These are phyloP conservation scores for Chironomus tentans DNA, from an alignment of 2,888 invertebrate genomes.

Conservation along the genomic window DNA sequence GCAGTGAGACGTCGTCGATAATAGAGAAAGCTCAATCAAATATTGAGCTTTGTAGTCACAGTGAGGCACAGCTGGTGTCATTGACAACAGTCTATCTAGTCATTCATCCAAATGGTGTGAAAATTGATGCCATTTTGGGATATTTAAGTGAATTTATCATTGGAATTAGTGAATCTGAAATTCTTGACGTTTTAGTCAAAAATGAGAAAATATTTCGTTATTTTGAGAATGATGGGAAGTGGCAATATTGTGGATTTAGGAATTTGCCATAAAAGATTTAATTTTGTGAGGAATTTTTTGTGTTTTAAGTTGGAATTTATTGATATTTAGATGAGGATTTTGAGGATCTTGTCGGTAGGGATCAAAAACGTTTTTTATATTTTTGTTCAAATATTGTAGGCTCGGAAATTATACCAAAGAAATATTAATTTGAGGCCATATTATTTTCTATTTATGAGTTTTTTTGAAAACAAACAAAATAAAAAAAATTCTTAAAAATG, in stretches of 20 bases:
- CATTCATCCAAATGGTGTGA: slow-evolving; percentile 88
- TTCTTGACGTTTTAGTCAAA: background rate
- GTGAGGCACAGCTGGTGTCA: slow-evolving; percentile 69
- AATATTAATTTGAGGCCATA: no score
- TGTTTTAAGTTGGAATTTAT: no score
- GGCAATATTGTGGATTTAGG: slow-evolving; percentile 1
- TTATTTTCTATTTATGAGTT: no score
- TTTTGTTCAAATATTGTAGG: no score
- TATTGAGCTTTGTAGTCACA: background rate
- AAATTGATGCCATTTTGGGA: slow-evolving; percentile 80
- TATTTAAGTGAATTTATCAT: slow-evolving; percentile 77
- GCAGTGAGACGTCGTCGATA: slow-evolving; percentile 14
- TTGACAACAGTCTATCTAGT: slow-evolving; percentile 77
- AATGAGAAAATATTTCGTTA: background rate
- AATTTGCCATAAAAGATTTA: background rate
- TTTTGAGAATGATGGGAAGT: background rate
- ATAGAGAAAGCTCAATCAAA: background rate
- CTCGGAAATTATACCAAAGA: no score
- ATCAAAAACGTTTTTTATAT: no score
- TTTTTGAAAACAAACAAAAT: no score
- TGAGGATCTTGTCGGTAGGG: no score
- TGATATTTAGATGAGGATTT: no score
- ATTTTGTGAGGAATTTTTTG: no score
- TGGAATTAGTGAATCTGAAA: background rate
- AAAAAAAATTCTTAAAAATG: no score